These are phyloP conservation scores for Melanotaenia parkinsoni DNA, from an alignment of 2,797 vertebrate species.

Conservation along the genomic window DNA sequence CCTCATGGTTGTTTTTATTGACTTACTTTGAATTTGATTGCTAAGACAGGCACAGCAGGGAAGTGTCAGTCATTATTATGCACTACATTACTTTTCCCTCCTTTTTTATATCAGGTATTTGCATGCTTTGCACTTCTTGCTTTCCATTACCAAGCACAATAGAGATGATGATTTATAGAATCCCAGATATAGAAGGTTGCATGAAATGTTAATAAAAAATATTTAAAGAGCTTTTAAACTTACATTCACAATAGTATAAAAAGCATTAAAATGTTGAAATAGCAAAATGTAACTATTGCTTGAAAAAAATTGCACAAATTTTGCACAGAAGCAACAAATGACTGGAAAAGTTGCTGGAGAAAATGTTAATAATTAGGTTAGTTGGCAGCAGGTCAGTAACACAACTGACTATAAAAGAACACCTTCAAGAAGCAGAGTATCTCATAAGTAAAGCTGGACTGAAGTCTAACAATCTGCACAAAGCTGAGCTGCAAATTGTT, in stretches of 20 bases:
- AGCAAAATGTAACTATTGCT: background rate
- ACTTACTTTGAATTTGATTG: slow-evolving; percentile 28
- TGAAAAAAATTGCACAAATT: background rate
- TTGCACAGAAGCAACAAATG: no score
- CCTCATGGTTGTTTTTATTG: slow-evolving; percentile 18
- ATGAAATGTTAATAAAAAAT: background rate
- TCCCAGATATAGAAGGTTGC: background rate
- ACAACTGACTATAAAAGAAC: no score
- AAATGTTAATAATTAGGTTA: no score
- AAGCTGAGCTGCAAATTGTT: no score
- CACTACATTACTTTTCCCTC: slow-evolving; percentile 4
- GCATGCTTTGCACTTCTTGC: slow-evolving; percentile 2
- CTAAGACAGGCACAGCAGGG: slow-evolving; percentile 3
- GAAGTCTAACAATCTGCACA: no score
- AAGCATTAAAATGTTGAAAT: background rate
- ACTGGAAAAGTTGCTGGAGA: no score
- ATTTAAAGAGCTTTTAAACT: no score
- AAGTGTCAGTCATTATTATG: slow-evolving; percentile 32
- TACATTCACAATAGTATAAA: background rate
- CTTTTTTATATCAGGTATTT: slow-evolving; percentile 21
- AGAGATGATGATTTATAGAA: background rate
- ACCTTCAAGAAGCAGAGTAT: no score
- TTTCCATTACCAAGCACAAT: slow-evolving; percentile 3
- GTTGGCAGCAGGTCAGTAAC: no score
- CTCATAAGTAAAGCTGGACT: no score